Base-by-base conservation (phyloP, 2,113 vertebrate genomes). In the Tinamus guttatus region DNA sequence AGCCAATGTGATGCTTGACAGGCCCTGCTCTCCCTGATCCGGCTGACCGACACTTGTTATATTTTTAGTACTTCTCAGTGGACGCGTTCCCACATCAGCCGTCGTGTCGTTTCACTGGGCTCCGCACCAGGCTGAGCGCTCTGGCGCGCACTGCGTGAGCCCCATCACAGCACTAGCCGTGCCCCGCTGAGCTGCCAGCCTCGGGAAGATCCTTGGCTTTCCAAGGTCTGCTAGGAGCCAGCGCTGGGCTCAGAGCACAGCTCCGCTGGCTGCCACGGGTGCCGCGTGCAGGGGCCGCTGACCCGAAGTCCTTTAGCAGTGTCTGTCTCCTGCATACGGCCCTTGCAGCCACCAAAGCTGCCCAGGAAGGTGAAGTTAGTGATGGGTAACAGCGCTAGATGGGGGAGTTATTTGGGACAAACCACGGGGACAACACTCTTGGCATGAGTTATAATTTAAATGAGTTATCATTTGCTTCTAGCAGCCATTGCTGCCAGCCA, bases 241-340 rank as follows among this genome's bases (percentile, higher is more conserved):
- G 60, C 1, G 54, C 28, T 30, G 54, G 54, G 54, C 28, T 56
- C 54, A 16, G 54, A 17, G 28, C 54, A 56, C 52, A 30, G 27
- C 15, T 56, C 54, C 11, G 27, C 16, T 56, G 54, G 54, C 54
- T 30, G 1, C 7, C 0, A 0, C 12, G 38, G 22, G 4, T n/a
- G 28, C 3, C 0, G 32, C 0, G 0, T 43, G 49, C 54, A 0
- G 3, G 41, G 62, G 13, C 27, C 0, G 0, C 60, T 2, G 5
- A 58, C 36, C 52, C 63, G 60, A 58, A 24, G 27, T 16, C 54
- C 36, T 87, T 21, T 75, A 79, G 56, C 62, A 71, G 47, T 22
- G 70, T 14, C 28, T 56, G 62, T 36, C 6, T 3, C 68, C 40
- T 54, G 47, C 32, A 32, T 0, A 0, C 0, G 4, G 12, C 20